Conservation (phyloP, 1,140 invertebrate species). For the Drosophila guanche region DNA sequence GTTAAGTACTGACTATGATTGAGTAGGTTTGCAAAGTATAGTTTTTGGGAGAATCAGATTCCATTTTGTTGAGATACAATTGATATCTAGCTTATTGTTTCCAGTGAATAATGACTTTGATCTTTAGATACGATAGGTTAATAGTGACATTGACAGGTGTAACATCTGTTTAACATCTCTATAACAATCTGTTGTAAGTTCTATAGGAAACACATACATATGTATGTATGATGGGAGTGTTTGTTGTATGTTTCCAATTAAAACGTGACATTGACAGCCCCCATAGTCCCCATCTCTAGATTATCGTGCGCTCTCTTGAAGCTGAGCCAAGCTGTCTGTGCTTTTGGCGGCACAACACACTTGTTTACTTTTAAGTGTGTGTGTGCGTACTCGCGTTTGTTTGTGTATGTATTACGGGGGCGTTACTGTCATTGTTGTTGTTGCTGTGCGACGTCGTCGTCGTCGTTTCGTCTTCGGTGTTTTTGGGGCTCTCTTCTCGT, state of each 20-base stretch:
- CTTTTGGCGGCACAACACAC: constrained; percentile 76
- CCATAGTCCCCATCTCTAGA: constrained; percentile 25
- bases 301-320: constrained; percentile 44
- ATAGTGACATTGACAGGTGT: too few relatives aligned
- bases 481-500: constrained; percentile 72
- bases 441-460: constrained; percentile 39
- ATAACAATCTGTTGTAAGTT: too few relatives aligned
- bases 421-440: constrained; percentile 78
- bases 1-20: too few relatives aligned
- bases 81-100: too few relatives aligned
- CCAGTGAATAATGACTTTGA: too few relatives aligned
- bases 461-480: constrained; percentile 60
- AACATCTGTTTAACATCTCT: too few relatives aligned
- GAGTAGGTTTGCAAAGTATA: too few relatives aligned
- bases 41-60: too few relatives aligned
- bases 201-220: too few relatives aligned
- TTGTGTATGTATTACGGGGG: constrained; percentile 43
- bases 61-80: too few relatives aligned
- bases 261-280: constrained; percentile 2
- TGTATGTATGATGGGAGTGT: not conserved
- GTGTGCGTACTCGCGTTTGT: constrained; percentile 5
- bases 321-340: constrained; percentile 77
- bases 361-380: constrained; percentile 64
- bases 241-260: constrained; percentile 28
- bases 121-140: too few relatives aligned